A percentile compares a stretch with the other conserved stretches of the same genome.
Evolutionary conservation across 1,140 invertebrate species (phyloP).

Genomic region (Zaprionus ghesquierei): DNA sequence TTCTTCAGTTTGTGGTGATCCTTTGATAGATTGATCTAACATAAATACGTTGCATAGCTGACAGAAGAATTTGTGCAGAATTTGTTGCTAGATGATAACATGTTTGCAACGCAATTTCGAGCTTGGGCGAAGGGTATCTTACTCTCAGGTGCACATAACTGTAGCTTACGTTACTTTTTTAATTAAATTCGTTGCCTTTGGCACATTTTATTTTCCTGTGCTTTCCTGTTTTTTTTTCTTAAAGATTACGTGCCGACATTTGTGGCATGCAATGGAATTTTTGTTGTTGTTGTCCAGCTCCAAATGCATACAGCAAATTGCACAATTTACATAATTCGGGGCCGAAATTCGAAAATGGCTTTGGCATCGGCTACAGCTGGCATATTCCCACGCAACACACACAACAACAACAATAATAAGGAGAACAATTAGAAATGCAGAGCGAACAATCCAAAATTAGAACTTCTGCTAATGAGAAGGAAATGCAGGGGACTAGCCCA

Average conservation of each 20-base stretch:
- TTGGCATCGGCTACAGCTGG: conserved; percentile 1
- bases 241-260: conserved; percentile 1
- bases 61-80: too few relatives aligned
- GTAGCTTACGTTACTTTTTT: conserved; percentile 19
- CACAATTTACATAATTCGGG: conserved; percentile 36
- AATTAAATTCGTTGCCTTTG: conserved; percentile 24
- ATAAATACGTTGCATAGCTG: too few relatives aligned
- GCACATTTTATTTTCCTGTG: neutral
- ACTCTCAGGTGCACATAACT: too few relatives aligned
- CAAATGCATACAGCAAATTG: conserved; percentile 22
- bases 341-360: conserved; percentile 15
- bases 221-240: neutral
- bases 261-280: conserved; percentile 13
- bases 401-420: neutral
- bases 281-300: neutral
- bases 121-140: too few relatives aligned
- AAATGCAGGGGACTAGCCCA: conserved; percentile 1
- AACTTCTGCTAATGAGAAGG: conserved; percentile 37
- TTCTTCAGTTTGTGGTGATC: too few relatives aligned
- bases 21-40: too few relatives aligned
- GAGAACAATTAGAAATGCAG: conserved; percentile 5
- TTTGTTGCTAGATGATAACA: too few relatives aligned
- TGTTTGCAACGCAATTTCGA: too few relatives aligned
- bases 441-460: conserved; percentile 26
- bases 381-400: conserved; percentile 2